These are phyloP conservation scores for Hippocampus comes DNA, from an alignment of 2,113 vertebrate species.

Conservation along the genomic window DNA sequence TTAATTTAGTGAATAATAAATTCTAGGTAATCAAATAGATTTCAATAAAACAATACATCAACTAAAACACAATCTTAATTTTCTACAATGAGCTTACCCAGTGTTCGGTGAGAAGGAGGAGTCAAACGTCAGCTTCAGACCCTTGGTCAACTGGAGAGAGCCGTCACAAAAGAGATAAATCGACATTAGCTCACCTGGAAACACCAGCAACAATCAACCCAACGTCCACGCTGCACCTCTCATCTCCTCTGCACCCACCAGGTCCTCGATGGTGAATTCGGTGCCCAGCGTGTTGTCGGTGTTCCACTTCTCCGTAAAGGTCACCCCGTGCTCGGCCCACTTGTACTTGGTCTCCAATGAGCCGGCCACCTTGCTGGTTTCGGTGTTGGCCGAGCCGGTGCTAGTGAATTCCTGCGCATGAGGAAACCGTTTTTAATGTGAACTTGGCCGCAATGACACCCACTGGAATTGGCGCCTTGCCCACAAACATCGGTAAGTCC, in stretches of 20 bases:
- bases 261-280: conserved; percentile 85
- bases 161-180: not conserved
- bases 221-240: not conserved
- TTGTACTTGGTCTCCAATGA: conserved; percentile 97
- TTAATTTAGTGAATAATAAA: too few species aligned
- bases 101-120: conserved; percentile 98
- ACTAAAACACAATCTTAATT: not conserved
- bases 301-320: conserved; percentile 97
- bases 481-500: not conserved
- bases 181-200: not conserved
- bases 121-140: conserved; percentile 94
- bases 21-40: not conserved
- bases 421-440: not conserved
- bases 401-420: conserved; percentile 89
- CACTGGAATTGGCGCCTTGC: not conserved
- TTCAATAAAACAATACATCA: not conserved
- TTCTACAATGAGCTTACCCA: conserved; percentile 76
- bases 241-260: conserved; percentile 24
- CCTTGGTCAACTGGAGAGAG: conserved; percentile 79
- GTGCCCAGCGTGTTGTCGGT: conserved; percentile 95
- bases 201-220: not conserved
- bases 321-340: conserved; percentile 90
- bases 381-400: conserved; percentile 90
- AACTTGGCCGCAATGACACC: not conserved
- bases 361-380: conserved; percentile 91